These are phyloP conservation scores for Fregetta grallaria DNA, from an alignment of 2,113 vertebrate species.

Conservation along the genomic window DNA sequence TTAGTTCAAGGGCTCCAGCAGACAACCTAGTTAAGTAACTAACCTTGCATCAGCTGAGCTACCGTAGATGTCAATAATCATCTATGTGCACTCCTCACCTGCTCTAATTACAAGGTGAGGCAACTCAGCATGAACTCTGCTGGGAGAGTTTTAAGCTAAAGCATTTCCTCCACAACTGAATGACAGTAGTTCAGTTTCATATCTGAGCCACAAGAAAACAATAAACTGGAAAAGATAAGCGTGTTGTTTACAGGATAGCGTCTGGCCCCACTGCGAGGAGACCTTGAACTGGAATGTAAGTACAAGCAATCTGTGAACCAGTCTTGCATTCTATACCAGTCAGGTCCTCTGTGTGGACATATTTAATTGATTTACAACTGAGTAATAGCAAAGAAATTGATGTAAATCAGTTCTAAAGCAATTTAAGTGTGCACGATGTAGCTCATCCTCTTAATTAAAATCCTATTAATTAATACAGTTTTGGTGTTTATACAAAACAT, in stretches of 20 bases:
- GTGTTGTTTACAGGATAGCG: neutral
- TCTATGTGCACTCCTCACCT: neutral
- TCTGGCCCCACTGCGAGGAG: neutral
- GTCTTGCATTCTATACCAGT: neutral
- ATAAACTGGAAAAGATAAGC: neutral
- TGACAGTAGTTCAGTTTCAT: neutral
- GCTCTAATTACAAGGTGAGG: constrained; percentile 15
- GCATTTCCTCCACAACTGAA: neutral
- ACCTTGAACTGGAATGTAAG: constrained; percentile 22
- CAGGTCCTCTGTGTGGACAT: neutral
- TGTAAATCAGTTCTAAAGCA: neutral
- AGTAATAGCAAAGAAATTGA: constrained; percentile 4
- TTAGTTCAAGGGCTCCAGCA: constrained; percentile 10
- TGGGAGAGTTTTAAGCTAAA: neutral
- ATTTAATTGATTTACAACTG: neutral
- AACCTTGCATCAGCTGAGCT: constrained; percentile 6
- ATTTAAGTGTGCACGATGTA: neutral
- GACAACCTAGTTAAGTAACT: constrained; percentile 19
- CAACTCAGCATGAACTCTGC: neutral
- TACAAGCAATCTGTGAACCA: neutral
- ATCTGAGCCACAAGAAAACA: neutral
- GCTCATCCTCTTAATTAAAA: neutral
- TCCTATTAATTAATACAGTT: neutral
- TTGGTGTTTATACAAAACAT: neutral
- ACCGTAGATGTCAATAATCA: neutral